Conservation (phyloP, 1,140 invertebrate species). For the Stegodyphus mimosarum region DNA sequence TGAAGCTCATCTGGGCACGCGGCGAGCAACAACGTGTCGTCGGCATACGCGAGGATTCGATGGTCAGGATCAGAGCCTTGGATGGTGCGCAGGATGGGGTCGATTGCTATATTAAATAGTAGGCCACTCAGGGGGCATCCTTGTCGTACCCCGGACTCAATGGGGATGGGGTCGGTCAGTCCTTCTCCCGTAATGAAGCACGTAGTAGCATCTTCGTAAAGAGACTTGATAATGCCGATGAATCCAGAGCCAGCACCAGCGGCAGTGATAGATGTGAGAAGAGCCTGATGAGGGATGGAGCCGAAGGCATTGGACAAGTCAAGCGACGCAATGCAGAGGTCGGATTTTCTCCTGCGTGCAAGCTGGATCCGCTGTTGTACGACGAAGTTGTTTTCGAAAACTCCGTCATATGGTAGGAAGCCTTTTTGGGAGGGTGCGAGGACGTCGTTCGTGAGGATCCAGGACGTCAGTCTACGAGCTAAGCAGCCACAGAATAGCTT, state of each 20-base stretch:
- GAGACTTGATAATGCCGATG: constrained; percentile 7
- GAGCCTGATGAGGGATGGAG: constrained; percentile 64
- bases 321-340: constrained; percentile 61
- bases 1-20: too few species aligned
- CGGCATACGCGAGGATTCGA: not conserved
- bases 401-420: constrained; percentile 3
- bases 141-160: constrained; percentile 65
- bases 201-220: constrained; percentile 38
- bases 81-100: constrained; percentile 55
- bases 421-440: constrained; percentile 5
- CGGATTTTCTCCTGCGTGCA: constrained; percentile 33
- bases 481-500: not conserved
- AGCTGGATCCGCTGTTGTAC: not conserved
- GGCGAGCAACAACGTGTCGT: not conserved
- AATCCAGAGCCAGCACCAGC: constrained; percentile 28
- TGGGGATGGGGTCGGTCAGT: not conserved
- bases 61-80: not conserved
- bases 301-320: constrained; percentile 67
- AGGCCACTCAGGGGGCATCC: constrained; percentile 65
- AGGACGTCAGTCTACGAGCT: not conserved
- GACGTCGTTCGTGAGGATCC: not conserved
- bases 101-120: constrained; percentile 66
- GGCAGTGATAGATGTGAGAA: constrained; percentile 42
- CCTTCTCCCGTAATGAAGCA: constrained; percentile 6
- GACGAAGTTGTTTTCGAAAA: constrained; percentile 27